phyloP scores from a whole-genome alignment of 2,113 vertebrate genomes.

The Toxotes chatareus region DNA sequence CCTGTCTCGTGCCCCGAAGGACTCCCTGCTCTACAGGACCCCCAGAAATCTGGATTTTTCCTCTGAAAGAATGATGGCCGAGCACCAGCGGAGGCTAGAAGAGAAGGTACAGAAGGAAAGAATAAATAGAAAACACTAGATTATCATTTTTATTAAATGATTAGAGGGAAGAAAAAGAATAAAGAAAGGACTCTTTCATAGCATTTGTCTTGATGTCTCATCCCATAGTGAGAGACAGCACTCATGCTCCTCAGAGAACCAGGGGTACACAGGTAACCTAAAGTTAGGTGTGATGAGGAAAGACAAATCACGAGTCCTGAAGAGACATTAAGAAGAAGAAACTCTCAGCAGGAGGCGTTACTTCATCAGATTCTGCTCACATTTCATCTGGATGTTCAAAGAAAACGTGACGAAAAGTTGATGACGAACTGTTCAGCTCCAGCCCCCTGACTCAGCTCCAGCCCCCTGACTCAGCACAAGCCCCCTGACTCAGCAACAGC shows the following conservation, averaged over 20 bases:
- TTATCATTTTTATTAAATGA: not conserved
- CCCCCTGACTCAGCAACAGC: not conserved
- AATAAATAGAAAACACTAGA: not conserved
- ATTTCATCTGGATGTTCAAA: no score
- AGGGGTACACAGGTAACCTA: not conserved
- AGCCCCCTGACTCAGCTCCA: not conserved
- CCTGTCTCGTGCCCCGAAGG: constrained; percentile 27
- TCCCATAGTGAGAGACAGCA: not conserved
- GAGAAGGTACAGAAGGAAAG: constrained; percentile 11
- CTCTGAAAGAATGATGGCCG: constrained; percentile 62
- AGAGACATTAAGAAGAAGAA: not conserved
- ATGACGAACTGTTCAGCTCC: not conserved
- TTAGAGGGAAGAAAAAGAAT: not conserved
- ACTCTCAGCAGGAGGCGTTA: no score
- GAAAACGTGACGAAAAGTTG: no score
- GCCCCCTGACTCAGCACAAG: no score
- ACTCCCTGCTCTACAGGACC: constrained; percentile 66
- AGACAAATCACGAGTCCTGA: not conserved
- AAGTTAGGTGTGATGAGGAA: not conserved
- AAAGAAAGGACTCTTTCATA: not conserved
- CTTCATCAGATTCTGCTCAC: no score
- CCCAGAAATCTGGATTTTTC: constrained; percentile 73
- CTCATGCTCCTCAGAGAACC: not conserved
- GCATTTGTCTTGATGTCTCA: not conserved
- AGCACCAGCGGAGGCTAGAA: not conserved